phyloP scores from a whole-genome alignment of 2,888 invertebrate species.

The Rhagium mordax region DNA sequence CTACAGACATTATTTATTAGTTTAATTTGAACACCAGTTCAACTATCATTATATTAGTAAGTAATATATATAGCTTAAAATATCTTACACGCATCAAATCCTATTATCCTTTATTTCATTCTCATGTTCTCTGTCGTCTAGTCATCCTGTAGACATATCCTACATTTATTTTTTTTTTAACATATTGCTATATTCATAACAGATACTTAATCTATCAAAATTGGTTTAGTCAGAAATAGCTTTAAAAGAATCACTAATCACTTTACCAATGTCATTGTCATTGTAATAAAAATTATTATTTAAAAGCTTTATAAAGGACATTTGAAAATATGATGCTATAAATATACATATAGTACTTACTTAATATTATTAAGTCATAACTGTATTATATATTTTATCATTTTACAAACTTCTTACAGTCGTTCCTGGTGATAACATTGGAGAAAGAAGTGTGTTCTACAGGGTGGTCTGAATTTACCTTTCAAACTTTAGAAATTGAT shows the following conservation, averaged over 20 bases:
- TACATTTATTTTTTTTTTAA: neutral
- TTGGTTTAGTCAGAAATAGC: neutral
- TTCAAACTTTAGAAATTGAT: no score
- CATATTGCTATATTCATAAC: conserved; percentile 1
- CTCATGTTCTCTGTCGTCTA: neutral
- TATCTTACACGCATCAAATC: neutral
- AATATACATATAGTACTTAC: neutral
- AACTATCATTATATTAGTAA: neutral
- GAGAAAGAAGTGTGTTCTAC: conserved; percentile 13
- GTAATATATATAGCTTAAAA: neutral
- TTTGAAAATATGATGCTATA: neutral
- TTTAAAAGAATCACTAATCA: neutral
- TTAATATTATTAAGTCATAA: conserved; percentile 3
- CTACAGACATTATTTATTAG: conserved; percentile 17
- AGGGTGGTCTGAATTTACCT: no score
- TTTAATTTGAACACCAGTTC: conserved; percentile 1
- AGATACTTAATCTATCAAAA: neutral
- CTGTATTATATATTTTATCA: neutral
- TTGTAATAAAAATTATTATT: neutral
- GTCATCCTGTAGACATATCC: neutral
- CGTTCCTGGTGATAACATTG: conserved; percentile 26
- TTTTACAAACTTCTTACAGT: conserved; percentile 15
- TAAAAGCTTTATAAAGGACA: neutral
- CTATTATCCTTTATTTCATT: neutral
- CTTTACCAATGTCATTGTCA: neutral